Percentiles rank a stretch among this genome's conserved stretches.
These are phyloP conservation scores for Orcinus orca DNA, from an alignment of 2,113 vertebrate species.

Conservation along the genomic window DNA sequence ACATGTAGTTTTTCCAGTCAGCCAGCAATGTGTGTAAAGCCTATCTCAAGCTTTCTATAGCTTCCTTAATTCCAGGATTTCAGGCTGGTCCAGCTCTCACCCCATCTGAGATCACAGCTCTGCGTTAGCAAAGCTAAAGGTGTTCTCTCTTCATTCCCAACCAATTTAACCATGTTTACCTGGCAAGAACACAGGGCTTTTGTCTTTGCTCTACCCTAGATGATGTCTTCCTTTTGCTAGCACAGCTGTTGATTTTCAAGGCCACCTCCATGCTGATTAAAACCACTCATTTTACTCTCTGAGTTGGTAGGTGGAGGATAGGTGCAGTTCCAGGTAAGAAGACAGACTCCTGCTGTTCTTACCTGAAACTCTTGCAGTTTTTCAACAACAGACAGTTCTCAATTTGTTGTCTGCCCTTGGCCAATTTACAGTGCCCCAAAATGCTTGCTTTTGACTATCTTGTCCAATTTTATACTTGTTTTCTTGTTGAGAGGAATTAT, in stretches of 20 bases:
- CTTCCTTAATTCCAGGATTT: background rate
- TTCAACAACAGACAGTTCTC: background rate
- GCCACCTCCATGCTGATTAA: background rate
- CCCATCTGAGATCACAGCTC: background rate
- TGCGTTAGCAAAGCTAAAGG: background rate
- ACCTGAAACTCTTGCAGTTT: background rate
- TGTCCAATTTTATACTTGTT: background rate
- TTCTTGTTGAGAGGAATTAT: background rate
- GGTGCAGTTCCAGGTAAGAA: background rate
- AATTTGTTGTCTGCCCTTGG: background rate
- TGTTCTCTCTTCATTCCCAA: background rate
- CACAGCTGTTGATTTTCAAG: background rate
- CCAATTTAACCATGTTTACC: background rate
- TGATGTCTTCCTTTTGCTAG: background rate
- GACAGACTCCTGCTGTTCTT: background rate
- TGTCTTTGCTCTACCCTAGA: background rate
- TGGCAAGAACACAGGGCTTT: background rate
- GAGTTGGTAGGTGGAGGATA: background rate
- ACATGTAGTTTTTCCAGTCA: background rate
- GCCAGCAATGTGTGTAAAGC: background rate
- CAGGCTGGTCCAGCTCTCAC: background rate
- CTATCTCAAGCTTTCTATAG: background rate
- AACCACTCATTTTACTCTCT: background rate
- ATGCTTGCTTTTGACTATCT: background rate
- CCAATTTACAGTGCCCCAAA: background rate